Evolutionary conservation across 2,113 vertebrate species (phyloP).

Genomic region (Chascanopsetta lugubris): DNA sequence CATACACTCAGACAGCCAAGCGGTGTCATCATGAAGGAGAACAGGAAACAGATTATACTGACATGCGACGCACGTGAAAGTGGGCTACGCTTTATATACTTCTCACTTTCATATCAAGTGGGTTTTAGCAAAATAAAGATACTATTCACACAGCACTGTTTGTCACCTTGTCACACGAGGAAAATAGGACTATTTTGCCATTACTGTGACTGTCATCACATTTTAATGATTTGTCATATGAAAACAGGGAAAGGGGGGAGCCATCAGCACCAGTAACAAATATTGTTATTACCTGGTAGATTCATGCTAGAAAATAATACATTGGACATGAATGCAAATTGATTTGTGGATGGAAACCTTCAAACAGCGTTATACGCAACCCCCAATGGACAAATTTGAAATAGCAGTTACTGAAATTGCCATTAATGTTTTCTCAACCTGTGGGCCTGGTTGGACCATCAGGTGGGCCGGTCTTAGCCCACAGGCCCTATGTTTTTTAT

Average conservation of each 20-base stretch:
- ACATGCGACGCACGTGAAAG: not conserved
- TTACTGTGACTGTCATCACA: not conserved
- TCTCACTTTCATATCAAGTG: not conserved
- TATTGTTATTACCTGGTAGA: too few relatives aligned
- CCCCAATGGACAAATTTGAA: too few relatives aligned
- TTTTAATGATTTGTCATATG: too few relatives aligned
- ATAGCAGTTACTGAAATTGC: too few relatives aligned
- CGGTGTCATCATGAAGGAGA: conserved; percentile 15
- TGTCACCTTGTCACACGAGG: not conserved
- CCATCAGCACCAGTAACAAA: too few relatives aligned
- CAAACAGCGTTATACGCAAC: too few relatives aligned
- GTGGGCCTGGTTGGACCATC: too few relatives aligned
- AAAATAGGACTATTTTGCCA: not conserved
- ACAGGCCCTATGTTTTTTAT: too few relatives aligned
- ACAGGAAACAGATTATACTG: not conserved
- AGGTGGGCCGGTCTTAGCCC: too few relatives aligned
- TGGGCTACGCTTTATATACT: not conserved
- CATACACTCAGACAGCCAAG: conserved; percentile 12
- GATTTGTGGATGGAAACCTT: not conserved
- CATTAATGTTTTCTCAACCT: too few relatives aligned
- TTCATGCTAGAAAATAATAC: not conserved
- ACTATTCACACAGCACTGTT: not conserved
- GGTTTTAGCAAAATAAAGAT: not conserved
- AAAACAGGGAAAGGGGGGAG: too few relatives aligned
- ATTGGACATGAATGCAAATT: not conserved